These are phyloP conservation scores for Stenopsyche tienmushanensis DNA, from an alignment of 1,140 invertebrate genomes.

Conservation along the genomic window DNA sequence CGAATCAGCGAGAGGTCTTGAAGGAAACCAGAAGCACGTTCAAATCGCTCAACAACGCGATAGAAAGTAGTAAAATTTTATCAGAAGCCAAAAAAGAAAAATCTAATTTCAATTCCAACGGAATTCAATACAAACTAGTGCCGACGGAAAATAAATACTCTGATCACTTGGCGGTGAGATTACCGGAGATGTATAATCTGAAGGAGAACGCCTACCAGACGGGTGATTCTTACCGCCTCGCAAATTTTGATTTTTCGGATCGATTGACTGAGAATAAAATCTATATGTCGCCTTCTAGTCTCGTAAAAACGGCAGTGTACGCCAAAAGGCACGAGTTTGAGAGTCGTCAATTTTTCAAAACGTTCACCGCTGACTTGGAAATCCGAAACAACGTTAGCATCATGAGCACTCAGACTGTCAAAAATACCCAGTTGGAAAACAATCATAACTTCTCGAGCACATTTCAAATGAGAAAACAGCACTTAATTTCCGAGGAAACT, in stretches of 20 bases:
- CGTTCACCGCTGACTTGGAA: conserved; percentile 5
- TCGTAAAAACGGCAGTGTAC: conserved; percentile 67
- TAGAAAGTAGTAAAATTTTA: conserved; percentile 6
- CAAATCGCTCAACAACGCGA: conserved; percentile 42
- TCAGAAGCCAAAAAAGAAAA: neutral
- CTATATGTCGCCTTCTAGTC: conserved; percentile 60
- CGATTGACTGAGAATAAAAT: conserved; percentile 6
- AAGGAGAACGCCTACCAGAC: conserved; percentile 9
- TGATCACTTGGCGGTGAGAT: neutral
- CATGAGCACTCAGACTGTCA: neutral
- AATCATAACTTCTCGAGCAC: conserved; percentile 34
- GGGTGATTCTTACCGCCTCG: neutral
- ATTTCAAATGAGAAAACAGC: conserved; percentile 46
- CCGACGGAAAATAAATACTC: conserved; percentile 36
- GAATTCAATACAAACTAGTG: conserved; percentile 25
- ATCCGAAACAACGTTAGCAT: conserved; percentile 5
- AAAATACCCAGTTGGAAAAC: conserved; percentile 19
- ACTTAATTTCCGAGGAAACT: conserved; percentile 42
- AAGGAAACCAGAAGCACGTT: conserved; percentile 54
- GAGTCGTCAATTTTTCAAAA: conserved; percentile 29
- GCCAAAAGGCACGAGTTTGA: conserved; percentile 60
- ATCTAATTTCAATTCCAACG: neutral
- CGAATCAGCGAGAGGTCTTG: conserved; percentile 43
- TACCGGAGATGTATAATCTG: neutral
- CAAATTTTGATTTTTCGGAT: neutral